Evolutionary conservation across 2,888 invertebrate species (phyloP), one percentile per base, ranked within the genome.

Genomic region (Leptopilina myrica): DNA sequence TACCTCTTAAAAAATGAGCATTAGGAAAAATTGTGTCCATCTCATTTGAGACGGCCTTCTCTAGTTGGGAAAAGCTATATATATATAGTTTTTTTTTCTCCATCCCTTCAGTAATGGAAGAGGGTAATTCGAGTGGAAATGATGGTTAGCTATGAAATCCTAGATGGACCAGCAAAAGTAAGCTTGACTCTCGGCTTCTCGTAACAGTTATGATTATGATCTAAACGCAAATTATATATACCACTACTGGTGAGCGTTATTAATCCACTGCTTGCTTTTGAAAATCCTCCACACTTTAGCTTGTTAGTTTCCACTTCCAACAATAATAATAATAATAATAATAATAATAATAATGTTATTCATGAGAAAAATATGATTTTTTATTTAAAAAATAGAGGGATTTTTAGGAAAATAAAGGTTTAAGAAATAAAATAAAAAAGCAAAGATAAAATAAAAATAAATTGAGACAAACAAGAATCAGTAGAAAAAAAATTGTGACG

Each of bases 201-300:
- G 49, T 53, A 26, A 53, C 69, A 69, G 20, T 69, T 26, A 69
- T 53, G 69, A 53, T 53, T 69, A 69, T 53, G 53, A 53, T 69
- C 49, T 62, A n/a, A 62, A 69, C 49, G 69, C 69, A 26, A 69
- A 33, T 69, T 69, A 69, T 69, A 69, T 69, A 33, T 26, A n/a
- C 26, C 53, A 46, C 53, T 53, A 12, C 53, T 49, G 26, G 26
- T 26, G 69, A 69, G 69, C 53, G 53, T 69, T 69, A 69, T 69
- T 69, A 69, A 69, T 69, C 69, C 69, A 53, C 69, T 26, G 14
- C 69, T 69, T 69, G 69, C 20, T 53, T 69, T 69, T 69, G 69
- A 69, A 69, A 69, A 69, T 49, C 69, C 46, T 14, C 14, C 62
- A 43, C 49, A 62, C 62, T 62, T 62, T 62, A n/a, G 7, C 62